Evolutionary conservation across 2,888 invertebrate genomes (phyloP), one percentile per base, ranked within the genome.

Genomic region (Mellilla xanthometata): DNA sequence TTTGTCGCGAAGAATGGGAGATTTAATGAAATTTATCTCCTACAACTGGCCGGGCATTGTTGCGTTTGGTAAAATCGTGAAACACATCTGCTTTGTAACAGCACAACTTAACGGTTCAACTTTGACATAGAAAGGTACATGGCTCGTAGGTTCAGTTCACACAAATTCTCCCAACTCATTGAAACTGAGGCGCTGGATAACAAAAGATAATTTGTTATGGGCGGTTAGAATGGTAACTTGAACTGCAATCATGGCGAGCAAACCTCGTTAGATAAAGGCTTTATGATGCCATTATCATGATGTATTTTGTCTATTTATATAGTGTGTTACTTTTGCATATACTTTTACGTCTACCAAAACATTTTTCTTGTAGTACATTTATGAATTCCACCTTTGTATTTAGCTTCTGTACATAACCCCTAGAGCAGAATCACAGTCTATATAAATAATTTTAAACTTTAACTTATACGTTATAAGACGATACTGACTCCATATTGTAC

Each of bases 101-200:
- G 61, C 65, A 65, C n/a, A n/a, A n/a, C 57, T 75, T 83, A 84
- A 84, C 85, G 84, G 85, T 84, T 83, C 71, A 84, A 77, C 81
- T 84, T 76, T 82, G 82, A 80, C 83, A 81, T 60, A 81, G 71
- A 81, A 79, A 74, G 32, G 33, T 36, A 29, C 15, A 12, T 39
- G 49, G 23, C 22, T 27, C 28, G 38, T 38, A 36, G 40, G 54
- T 63, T n/a, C 7, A 24, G 24, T 24, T 65, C 57, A 64, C 54
- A 58, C 52, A 56, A 56, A 62, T 58, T 54, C 54, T 52, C 47
- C 29, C 46, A 54, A 40, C 48, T 41, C 39, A 52, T 58, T 49
- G 46, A 56, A 44, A 52, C 39, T 44, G 27, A 42, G 41, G 15
- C 41, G 34, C 12, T 31, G 42, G 30, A 15, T 50, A 33, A 55